Base-by-base conservation (phyloP, 2,888 invertebrate species). In the Athalia circularis region DNA sequence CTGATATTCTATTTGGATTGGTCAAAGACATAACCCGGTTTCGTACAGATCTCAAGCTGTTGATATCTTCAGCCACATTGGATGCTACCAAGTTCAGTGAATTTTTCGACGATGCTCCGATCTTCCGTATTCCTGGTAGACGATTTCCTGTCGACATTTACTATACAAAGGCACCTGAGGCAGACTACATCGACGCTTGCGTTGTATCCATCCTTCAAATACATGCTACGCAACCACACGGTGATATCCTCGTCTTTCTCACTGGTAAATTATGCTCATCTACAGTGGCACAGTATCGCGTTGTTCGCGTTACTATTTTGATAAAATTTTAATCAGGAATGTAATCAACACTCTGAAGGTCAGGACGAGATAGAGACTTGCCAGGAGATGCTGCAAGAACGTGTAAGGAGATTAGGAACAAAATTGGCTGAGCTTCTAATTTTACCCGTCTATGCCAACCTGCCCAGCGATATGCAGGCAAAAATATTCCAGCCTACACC, bases 401-500 rank as follows among this genome's bases (percentile, higher is more conserved):
- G 98, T 85, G 96, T 97, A 0, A 94, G 98, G 86, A 94, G 97
- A 83, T 92, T 99, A 77, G 99, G 99, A 0, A 96, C 97, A 3
- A 97, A 98, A 92, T 94, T 99, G 70, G 95, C 94, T 83, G 99
- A 99, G 91, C 92, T 99, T 5, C 89, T 99, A 9, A 96, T 99
- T 83, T 92, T 98, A 75, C 99, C 99, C 0, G 98, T 99, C 43
- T 99, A 99, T 91, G 98, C 99, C 3, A 99, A 99, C 91, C 92
- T 99, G 67, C 99, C 99, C 0, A 98, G 98, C 86, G 99, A 99
- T 85, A 96, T 99, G 96, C 99, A 99, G 91, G 97, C 98, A 3
- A 99, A 99, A 91, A 99, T 99, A 86, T 99, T 99, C 91, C 97
- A 98, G 85, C 98, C 98, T 0, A 99, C 99, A 0, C 99, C 99